Evolutionary conservation across 2,797 vertebrate species (phyloP).

Genomic region (Clarias fuscus): DNA sequence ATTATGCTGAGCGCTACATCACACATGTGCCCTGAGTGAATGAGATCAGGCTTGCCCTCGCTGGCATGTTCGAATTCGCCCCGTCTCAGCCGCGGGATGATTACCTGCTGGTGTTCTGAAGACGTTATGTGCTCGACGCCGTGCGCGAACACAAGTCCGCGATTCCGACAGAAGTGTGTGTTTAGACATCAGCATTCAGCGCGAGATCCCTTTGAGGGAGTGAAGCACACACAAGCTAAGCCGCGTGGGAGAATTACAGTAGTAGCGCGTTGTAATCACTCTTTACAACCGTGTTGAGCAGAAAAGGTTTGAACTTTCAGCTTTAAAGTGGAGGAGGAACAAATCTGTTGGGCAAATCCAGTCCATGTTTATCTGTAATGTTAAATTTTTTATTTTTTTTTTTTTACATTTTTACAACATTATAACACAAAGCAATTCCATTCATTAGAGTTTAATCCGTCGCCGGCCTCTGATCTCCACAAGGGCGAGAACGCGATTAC

Average conservation of each 20-base stretch:
- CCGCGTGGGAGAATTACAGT: background rate
- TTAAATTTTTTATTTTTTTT: no score
- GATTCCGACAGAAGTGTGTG: background rate
- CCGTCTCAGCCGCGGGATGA: conserved; percentile 22
- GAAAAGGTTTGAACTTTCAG: background rate
- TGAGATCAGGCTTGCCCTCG: conserved; percentile 29
- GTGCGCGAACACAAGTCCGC: background rate
- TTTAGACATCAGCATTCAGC: background rate
- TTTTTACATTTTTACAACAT: no score
- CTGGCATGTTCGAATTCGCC: conserved; percentile 39
- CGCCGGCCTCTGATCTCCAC: background rate
- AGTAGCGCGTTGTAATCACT: background rate
- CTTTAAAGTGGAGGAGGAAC: background rate
- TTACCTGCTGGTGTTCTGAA: conserved; percentile 39
- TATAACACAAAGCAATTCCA: no score
- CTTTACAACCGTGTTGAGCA: background rate
- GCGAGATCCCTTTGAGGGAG: background rate
- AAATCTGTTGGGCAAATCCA: background rate
- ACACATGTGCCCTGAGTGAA: background rate
- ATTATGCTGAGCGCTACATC: no score
- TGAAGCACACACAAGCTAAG: background rate
- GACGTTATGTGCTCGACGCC: background rate
- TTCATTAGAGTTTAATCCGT: background rate
- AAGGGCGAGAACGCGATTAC: background rate
- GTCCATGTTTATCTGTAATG: background rate